These are phyloP conservation scores for Dicentrarchus labrax DNA, from an alignment of 2,113 vertebrate genomes.

Conservation along the genomic window DNA sequence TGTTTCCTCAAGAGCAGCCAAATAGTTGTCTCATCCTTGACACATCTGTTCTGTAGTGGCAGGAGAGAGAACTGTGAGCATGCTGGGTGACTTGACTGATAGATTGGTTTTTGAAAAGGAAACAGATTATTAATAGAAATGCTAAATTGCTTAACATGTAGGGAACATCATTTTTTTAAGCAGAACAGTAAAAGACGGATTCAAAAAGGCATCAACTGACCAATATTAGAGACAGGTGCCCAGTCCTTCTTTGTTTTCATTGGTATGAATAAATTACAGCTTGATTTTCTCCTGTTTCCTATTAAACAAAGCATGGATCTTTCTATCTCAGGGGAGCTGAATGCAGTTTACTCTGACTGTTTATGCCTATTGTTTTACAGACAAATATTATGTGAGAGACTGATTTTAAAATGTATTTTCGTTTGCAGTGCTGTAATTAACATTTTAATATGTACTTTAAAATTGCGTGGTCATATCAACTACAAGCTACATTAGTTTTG, in stretches of 20 bases:
- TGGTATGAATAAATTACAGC: constrained; percentile 4
- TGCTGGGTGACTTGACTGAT: background rate
- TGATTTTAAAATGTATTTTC: background rate
- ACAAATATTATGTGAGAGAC: background rate
- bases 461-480: background rate
- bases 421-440: background rate
- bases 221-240: background rate
- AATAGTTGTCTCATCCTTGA: constrained; percentile 43
- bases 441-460: background rate
- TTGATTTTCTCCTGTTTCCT: constrained; percentile 16
- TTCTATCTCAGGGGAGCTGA: background rate
- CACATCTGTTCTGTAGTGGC: constrained; percentile 29
- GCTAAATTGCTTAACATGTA: constrained; percentile 8
- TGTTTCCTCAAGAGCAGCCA: constrained; percentile 58
- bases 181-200: background rate
- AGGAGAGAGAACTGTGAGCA: background rate
- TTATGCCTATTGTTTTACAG: background rate
- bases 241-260: constrained; percentile 26
- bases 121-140: constrained; percentile 5
- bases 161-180: constrained; percentile 12
- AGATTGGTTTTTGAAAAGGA: background rate
- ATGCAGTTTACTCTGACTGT: background rate
- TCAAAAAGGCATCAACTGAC: background rate
- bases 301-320: constrained; percentile 14
- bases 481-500: background rate